These are phyloP conservation scores for Tetrax tetrax DNA, from an alignment of 2,113 vertebrate species.

Conservation along the genomic window DNA sequence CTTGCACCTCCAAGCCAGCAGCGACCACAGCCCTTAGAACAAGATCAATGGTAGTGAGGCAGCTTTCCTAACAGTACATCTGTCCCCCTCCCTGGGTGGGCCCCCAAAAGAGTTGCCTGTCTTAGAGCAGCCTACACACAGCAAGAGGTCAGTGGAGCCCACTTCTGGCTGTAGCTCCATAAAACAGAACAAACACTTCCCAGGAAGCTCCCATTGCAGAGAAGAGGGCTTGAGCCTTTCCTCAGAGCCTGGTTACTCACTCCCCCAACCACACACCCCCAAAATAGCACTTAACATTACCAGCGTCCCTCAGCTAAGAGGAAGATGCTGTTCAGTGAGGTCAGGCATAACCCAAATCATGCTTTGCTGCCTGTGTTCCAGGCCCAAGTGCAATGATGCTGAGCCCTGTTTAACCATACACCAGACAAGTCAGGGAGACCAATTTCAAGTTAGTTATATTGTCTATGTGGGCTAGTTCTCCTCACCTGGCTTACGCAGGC, in stretches of 20 bases:
- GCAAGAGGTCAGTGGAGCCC: background rate
- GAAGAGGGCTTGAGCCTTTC: background rate
- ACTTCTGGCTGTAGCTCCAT: background rate
- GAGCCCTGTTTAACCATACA: fast-evolving
- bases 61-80: background rate
- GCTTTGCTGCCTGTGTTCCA: background rate
- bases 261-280: background rate
- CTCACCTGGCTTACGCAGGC: background rate
- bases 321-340: too few species aligned
- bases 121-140: background rate
- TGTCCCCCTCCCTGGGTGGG: too few species aligned
- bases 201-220: fast-evolving
- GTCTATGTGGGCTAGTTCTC: background rate
- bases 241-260: background rate
- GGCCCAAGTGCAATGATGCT: fast-evolving
- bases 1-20: background rate
- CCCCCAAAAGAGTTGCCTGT: too few species aligned
- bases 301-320: background rate
- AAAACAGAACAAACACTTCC: background rate
- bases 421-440: background rate
- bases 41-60: fast-evolving
- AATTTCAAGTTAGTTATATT: fast-evolving
- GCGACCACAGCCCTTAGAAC: background rate
- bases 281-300: too few species aligned
- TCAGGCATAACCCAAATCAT: background rate